Base-by-base conservation (phyloP, 35 echinoderm and acorn worm genomes). In the Apostichopus japonicus region DNA sequence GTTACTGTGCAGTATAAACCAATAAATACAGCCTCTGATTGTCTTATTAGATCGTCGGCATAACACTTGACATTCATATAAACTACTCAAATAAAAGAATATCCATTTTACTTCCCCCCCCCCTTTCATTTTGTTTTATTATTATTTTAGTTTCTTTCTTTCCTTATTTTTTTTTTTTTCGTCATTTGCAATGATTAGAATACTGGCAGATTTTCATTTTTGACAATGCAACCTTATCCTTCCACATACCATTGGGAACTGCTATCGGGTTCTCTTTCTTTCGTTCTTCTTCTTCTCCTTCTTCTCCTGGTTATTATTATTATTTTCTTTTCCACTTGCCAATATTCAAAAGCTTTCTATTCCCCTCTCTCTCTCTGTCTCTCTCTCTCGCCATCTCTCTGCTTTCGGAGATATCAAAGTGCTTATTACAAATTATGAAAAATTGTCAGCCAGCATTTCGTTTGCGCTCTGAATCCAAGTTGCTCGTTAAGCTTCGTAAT, bases 401-500 rank as follows among this genome's bases (percentile, higher is more conserved):
- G 78, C 57, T 22, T 84, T 75, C 54, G 54, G 56, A 58, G 81
- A 84, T 84, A 55, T 57, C 81, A 57, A 84, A 84, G 81, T 84
- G 55, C 56, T 55, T 58, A 84, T 84, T 84, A 84, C 53, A 57
- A 84, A 84, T 84, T 84, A 84, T 84, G 54, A 84, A 84, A 61
- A 84, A 84, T 55, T 84, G 81, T 55, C 81, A 84, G 81, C 81
- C 81, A 23, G 33, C 33, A 44, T 44, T 84, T 84, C 56, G 81
- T 57, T 57, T 14, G 13, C 54, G 13, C 54, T 84, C 54, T 23
- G 81, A 84, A n/a, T 17, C 55, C 54, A 23, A 84, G 81, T 84
- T 54, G 15, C 81, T 84, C 81, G 81, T 84, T 84, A 84, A 58
- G 54, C 81, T 84, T 84, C 54, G 81, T 84, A 84, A 84, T 84